These are phyloP conservation scores for Ornithorhynchus anatinus DNA, from an alignment of 2,113 vertebrate species.

Conservation along the genomic window DNA sequence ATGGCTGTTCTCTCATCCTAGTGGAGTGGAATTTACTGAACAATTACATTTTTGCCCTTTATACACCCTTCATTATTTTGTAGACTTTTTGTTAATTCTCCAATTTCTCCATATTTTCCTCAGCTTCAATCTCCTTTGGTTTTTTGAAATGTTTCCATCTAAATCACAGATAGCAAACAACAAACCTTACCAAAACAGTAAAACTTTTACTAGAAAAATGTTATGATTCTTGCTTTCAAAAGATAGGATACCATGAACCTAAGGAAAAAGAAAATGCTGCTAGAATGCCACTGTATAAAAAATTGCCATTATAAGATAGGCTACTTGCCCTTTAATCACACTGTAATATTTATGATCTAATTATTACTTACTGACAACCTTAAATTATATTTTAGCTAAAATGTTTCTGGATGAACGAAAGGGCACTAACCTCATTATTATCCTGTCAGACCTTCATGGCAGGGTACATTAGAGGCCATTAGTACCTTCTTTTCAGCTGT, in stretches of 20 bases:
- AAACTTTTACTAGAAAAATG: slow-evolving; percentile 4
- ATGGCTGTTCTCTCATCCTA: too few relatives aligned
- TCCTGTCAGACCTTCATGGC: not conserved
- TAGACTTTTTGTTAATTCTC: too few relatives aligned
- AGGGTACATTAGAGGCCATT: slow-evolving; percentile 32
- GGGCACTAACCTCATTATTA: slow-evolving; percentile 52
- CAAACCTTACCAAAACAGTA: not conserved
- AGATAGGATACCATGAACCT: not conserved
- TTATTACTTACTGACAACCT: slow-evolving; percentile 40
- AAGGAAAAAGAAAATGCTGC: slow-evolving; percentile 15
- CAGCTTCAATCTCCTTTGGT: too few relatives aligned
- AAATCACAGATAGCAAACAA: too few relatives aligned
- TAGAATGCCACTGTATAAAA: not conserved
- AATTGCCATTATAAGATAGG: slow-evolving; percentile 21
- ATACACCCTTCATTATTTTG: too few relatives aligned
- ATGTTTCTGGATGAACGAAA: slow-evolving; percentile 52
- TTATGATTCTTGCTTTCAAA: fast-evolving
- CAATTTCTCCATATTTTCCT: too few relatives aligned
- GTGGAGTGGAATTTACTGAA: too few relatives aligned
- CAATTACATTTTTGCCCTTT: too few relatives aligned
- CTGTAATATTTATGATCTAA: slow-evolving; percentile 53
- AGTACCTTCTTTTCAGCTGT: not conserved
- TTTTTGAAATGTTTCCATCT: too few relatives aligned
- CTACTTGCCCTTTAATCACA: not conserved
- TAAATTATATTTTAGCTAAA: slow-evolving; percentile 33